Evolutionary conservation across 2,113 vertebrate genomes (phyloP).

Genomic region (Gnathonemus longibarbis): DNA sequence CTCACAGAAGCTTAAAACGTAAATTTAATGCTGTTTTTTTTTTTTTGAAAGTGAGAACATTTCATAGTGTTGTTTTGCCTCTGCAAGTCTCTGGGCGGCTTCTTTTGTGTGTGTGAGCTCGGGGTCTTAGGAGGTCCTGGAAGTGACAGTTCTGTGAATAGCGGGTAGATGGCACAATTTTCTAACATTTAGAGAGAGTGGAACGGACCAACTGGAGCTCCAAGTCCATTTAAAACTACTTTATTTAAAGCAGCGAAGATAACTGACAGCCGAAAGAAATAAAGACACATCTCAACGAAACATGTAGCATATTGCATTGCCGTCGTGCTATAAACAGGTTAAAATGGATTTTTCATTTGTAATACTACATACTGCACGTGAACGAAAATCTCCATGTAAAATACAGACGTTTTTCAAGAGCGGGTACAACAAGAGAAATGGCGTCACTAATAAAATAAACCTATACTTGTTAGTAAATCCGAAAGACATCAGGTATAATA

Average conservation of each 20-base stretch:
- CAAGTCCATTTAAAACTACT: conserved; percentile 78
- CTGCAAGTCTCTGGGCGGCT: conserved; percentile 34
- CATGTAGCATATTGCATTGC: conserved; percentile 39
- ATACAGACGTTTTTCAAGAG: neutral
- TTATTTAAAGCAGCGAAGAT: conserved; percentile 82
- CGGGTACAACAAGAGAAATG: neutral
- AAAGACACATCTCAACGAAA: conserved; percentile 73
- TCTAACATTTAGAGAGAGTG: conserved; percentile 90
- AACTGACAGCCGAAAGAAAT: conserved; percentile 66
- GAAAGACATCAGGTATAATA: neutral
- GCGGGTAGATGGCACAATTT: conserved; percentile 99
- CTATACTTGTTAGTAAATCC: neutral
- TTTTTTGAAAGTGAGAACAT: neutral
- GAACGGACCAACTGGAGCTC: conserved; percentile 66
- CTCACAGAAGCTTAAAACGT: neutral
- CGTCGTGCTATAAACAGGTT: neutral
- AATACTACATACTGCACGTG: neutral
- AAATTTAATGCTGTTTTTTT: neutral
- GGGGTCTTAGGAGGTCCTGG: conserved; percentile 76
- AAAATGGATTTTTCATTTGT: neutral
- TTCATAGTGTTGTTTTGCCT: conserved; percentile 33
- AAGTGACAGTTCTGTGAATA: conserved; percentile 93
- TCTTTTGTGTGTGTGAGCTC: conserved; percentile 66
- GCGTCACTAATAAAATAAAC: neutral
- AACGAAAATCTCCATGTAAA: neutral